Evolutionary conservation across 1,140 invertebrate species (phyloP).

Genomic region (Drosophila lacertosa): DNA sequence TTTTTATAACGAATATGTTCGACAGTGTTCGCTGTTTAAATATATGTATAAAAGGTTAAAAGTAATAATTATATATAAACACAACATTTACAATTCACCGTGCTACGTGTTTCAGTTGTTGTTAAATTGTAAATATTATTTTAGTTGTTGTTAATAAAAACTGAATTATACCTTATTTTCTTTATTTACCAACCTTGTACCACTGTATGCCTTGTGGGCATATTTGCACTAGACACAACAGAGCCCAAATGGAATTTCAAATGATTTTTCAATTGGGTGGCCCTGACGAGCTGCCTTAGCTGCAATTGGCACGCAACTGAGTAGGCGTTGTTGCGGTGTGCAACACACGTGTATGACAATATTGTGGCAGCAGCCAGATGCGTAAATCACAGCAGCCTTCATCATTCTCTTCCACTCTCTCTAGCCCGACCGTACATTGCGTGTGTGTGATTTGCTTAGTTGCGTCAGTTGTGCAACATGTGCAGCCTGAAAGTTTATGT

Average conservation of each 20-base stretch:
- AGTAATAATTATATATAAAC: no score
- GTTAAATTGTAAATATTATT: no score
- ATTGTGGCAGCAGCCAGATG: slow-evolving; percentile 39
- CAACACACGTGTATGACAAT: slow-evolving; percentile 43
- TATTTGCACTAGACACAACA: slow-evolving; percentile 25
- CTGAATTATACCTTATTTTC: no score
- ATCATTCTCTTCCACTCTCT: neutral
- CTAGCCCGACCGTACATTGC: no score
- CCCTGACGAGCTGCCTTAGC: slow-evolving; percentile 50
- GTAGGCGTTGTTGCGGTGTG: slow-evolving; percentile 28
- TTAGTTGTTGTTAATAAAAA: no score
- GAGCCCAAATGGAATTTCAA: slow-evolving; percentile 50
- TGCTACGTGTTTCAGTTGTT: no score
- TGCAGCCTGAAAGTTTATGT: neutral
- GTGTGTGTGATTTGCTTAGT: slow-evolving; percentile 7
- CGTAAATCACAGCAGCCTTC: slow-evolving; percentile 46
- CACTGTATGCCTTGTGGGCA: neutral
- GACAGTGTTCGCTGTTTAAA: no score
- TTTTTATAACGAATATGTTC: no score
- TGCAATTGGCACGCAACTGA: slow-evolving; percentile 23
- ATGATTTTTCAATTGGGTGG: slow-evolving; percentile 20
- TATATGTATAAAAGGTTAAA: no score
- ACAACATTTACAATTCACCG: no score
- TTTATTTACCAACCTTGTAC: neutral
- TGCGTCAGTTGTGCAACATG: slow-evolving; percentile 31